A percentile compares a stretch with the other conserved stretches of the same genome.
phyloP scores from a whole-genome alignment of 2,113 vertebrate species.

The Cheilinus undulatus region DNA sequence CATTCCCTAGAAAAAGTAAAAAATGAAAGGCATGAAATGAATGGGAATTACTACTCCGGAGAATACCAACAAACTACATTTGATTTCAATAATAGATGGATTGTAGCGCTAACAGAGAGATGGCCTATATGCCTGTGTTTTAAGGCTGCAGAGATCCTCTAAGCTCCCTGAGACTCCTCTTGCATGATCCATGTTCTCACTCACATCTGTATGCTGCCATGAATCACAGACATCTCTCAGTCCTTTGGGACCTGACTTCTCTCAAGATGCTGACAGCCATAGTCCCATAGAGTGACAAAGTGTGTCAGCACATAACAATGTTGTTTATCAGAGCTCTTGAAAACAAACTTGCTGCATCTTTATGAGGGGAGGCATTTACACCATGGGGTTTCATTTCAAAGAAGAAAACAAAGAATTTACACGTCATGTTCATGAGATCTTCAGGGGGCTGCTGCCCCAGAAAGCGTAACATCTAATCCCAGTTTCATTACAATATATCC shows the following conservation, averaged over 20 bases:
- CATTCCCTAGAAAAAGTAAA: background rate
- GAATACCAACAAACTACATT: background rate
- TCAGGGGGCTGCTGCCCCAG: too few relatives aligned
- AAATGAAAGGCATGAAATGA: background rate
- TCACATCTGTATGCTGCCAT: conserved; percentile 28
- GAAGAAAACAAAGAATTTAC: background rate
- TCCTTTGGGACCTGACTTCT: conserved; percentile 26
- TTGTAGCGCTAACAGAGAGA: conserved; percentile 14
- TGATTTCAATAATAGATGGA: background rate
- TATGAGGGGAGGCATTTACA: conserved; percentile 16
- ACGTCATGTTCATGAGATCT: too few relatives aligned
- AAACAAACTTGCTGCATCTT: conserved; percentile 26
- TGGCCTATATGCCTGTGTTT: background rate
- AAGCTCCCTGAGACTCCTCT: background rate
- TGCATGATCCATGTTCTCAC: background rate
- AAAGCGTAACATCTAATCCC: too few relatives aligned
- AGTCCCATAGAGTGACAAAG: conserved; percentile 21
- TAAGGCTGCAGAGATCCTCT: conserved; percentile 5
- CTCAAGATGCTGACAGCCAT: conserved; percentile 21
- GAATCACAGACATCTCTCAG: conserved; percentile 27
- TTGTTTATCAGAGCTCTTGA: conserved; percentile 20
- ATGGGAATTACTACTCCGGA: background rate
- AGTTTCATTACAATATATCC: too few relatives aligned
- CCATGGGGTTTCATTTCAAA: background rate
- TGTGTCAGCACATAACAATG: conserved; percentile 38